phyloP scores from a whole-genome alignment of 2,113 vertebrate genomes.

The Megatriorchis doriae region DNA sequence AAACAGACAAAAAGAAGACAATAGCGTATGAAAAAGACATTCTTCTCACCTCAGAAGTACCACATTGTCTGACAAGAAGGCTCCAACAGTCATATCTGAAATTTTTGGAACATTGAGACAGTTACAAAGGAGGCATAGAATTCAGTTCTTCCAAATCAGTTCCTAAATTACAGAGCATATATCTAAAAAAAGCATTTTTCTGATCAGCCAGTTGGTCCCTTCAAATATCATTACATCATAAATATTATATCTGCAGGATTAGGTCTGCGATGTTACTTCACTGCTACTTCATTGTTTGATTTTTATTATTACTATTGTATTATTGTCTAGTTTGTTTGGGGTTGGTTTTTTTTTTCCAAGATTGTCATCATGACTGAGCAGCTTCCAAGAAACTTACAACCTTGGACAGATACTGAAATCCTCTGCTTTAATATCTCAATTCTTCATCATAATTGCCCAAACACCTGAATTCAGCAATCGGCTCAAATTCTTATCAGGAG shows the following conservation, averaged over 20 bases:
- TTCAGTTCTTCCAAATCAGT: not conserved
- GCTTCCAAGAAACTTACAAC: not conserved
- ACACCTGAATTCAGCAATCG: not conserved
- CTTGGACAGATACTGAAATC: not conserved
- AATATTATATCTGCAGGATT: not conserved
- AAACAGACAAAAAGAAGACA: not conserved
- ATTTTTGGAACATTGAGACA: conserved; percentile 26
- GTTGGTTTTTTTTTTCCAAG: not conserved
- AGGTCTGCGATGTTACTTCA: not conserved
- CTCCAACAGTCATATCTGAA: conserved; percentile 93
- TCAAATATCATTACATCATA: not conserved
- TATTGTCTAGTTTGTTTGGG: not conserved
- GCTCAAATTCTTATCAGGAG: not conserved
- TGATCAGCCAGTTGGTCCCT: not conserved
- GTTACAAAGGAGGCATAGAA: not conserved
- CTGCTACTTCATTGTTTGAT: not conserved
- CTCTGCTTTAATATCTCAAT: not conserved
- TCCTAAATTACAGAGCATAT: not conserved
- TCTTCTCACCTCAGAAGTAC: conserved; percentile 88
- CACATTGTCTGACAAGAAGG: conserved; percentile 92
- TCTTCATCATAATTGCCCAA: not conserved
- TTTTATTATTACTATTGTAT: not conserved
- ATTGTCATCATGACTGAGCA: not conserved
- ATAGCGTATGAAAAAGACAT: not conserved
- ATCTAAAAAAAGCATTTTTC: not conserved